These are phyloP conservation scores for Trypoxylus dichotomus DNA, from an alignment of 1,140 invertebrate species.

Conservation along the genomic window DNA sequence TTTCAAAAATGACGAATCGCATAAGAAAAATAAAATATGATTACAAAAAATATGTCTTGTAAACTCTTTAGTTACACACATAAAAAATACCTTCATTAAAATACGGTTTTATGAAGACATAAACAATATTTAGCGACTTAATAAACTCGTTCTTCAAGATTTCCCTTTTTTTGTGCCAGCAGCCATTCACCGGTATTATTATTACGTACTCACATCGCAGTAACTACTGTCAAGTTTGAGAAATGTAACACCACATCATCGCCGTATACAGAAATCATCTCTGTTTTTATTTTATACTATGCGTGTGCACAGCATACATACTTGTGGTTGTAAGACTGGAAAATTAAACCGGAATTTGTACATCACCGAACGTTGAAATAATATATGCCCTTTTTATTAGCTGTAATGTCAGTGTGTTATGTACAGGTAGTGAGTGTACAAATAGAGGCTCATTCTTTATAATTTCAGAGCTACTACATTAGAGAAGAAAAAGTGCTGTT, in stretches of 20 bases:
- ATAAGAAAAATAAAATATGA: neutral
- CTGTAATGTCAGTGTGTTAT: neutral
- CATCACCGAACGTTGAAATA: neutral
- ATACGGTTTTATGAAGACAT: constrained; percentile 11
- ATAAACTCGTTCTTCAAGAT: constrained; percentile 20
- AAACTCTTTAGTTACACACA: neutral
- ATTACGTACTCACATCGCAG: constrained; percentile 21
- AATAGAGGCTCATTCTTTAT: neutral
- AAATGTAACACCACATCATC: constrained; percentile 25
- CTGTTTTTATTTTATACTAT: constrained; percentile 5
- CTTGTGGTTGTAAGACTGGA: neutral
- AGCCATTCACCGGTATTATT: constrained; percentile 7
- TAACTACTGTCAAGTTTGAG: constrained; percentile 19
- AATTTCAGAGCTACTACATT: neutral
- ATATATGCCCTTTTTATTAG: neutral
- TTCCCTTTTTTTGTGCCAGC: constrained; percentile 18
- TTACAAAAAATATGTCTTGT: neutral
- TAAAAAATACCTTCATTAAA: constrained; percentile 16
- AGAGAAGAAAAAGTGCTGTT: no score
- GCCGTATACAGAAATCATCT: constrained; percentile 14
- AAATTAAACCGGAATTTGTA: constrained; percentile 19
- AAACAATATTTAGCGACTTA: constrained; percentile 23
- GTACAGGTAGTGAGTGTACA: neutral
- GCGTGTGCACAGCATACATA: neutral
- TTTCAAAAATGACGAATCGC: neutral